phyloP scores from a whole-genome alignment of 1,140 invertebrate genomes.

The Bombus soroeensis region DNA sequence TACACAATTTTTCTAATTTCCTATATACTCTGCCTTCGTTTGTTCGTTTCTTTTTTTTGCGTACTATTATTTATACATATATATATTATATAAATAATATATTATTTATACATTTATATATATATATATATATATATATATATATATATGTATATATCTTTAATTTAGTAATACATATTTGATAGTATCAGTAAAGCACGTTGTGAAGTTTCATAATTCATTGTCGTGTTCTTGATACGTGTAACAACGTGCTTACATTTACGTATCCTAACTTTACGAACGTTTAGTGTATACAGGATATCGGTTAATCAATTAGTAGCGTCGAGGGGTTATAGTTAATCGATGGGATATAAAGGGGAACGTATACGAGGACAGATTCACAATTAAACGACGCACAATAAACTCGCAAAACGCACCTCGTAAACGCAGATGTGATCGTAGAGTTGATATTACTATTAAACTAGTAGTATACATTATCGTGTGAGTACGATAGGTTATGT shows the following conservation, averaged over 20 bases:
- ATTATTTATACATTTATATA: not conserved
- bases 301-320: not conserved
- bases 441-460: slow-evolving; percentile 66
- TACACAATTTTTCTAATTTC: slow-evolving; percentile 7
- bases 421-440: slow-evolving; percentile 83
- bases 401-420: slow-evolving; percentile 81
- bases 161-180: not conserved
- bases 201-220: not conserved
- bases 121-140: too few species aligned
- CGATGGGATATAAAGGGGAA: not conserved
- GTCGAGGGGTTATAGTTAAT: slow-evolving; percentile 6
- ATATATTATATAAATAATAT: not conserved
- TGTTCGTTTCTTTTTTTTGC: not conserved
- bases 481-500: slow-evolving; percentile 40
- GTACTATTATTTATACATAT: not conserved
- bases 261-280: too few species aligned
- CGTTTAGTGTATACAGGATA: not conserved
- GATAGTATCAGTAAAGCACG: not conserved
- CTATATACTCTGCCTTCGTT: not conserved
- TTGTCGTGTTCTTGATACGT: not conserved
- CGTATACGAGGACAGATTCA: slow-evolving; percentile 64
- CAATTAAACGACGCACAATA: slow-evolving; percentile 82
- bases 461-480: slow-evolving; percentile 55
- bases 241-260: not conserved
- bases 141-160: not conserved